Percentiles rank a stretch among this genome's conserved stretches.
phyloP scores from a whole-genome alignment of 1,140 invertebrate species.

The Babylonia areolata region DNA sequence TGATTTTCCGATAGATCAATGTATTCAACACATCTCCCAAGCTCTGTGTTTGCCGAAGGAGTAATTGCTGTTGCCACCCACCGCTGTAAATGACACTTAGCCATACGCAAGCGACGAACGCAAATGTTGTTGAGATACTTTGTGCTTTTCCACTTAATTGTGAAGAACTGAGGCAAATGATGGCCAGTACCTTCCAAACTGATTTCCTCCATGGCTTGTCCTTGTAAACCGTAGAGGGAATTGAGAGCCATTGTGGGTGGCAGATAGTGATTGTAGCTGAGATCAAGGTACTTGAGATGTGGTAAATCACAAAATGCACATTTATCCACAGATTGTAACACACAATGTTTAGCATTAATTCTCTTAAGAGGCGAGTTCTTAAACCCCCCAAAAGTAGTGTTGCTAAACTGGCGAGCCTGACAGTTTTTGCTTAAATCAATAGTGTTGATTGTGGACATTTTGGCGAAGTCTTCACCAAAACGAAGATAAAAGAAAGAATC shows the following conservation, averaged over 20 bases:
- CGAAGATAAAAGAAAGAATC: neutral
- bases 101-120: neutral
- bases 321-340: neutral
- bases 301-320: conserved; percentile 18
- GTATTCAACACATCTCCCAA: neutral
- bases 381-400: neutral
- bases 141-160: neutral
- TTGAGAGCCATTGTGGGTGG: neutral
- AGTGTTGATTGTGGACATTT: neutral
- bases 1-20: conserved; percentile 10
- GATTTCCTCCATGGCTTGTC: conserved; percentile 6
- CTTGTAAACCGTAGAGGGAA: neutral
- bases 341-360: neutral
- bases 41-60: neutral
- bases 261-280: neutral
- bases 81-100: neutral
- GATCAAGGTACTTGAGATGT: neutral
- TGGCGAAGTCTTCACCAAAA: conserved; percentile 1
- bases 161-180: too few species aligned
- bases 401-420: neutral
- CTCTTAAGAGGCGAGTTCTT: neutral
- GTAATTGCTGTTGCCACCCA: neutral
- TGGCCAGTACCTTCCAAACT: neutral
- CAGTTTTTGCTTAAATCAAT: neutral
- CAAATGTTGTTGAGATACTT: neutral